Evolutionary conservation across 1,140 invertebrate species (phyloP).

Genomic region (Drosophila arizonae): DNA sequence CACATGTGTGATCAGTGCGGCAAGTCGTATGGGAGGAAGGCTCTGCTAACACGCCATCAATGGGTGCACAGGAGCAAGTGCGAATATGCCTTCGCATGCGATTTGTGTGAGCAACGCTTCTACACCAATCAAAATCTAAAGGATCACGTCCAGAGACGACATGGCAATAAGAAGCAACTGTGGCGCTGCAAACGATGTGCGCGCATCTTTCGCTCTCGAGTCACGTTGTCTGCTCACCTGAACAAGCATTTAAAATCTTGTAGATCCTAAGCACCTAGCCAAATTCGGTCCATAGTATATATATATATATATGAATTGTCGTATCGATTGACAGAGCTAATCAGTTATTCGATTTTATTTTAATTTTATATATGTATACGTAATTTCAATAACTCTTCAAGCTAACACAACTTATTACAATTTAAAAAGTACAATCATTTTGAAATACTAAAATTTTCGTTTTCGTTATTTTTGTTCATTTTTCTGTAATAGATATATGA

Average conservation of each 20-base stretch:
- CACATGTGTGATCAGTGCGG: conserved; percentile 63
- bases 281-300: background rate
- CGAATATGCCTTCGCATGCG: conserved; percentile 39
- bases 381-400: conserved; percentile 54
- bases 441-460: conserved; percentile 47
- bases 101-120: conserved; percentile 43
- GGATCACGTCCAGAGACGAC: conserved; percentile 51
- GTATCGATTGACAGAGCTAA: conserved; percentile 4
- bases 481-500: conserved; percentile 15
- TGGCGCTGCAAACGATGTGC: conserved; percentile 51
- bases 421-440: conserved; percentile 40
- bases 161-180: conserved; percentile 21
- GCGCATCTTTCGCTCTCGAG: conserved; percentile 29
- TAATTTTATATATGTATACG: conserved; percentile 22
- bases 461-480: background rate
- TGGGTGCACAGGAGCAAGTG: conserved; percentile 38
- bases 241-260: conserved; percentile 10
- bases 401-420: conserved; percentile 57
- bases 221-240: conserved; percentile 26
- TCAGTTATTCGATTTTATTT: conserved; percentile 50
- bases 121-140: conserved; percentile 62
- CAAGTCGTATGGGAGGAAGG: conserved; percentile 48
- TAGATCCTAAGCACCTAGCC: background rate
- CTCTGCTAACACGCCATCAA: conserved; percentile 55
- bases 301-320: no score